These are phyloP conservation scores for Heliconius cydno DNA, from an alignment of 2,888 invertebrate species.

Conservation along the genomic window DNA sequence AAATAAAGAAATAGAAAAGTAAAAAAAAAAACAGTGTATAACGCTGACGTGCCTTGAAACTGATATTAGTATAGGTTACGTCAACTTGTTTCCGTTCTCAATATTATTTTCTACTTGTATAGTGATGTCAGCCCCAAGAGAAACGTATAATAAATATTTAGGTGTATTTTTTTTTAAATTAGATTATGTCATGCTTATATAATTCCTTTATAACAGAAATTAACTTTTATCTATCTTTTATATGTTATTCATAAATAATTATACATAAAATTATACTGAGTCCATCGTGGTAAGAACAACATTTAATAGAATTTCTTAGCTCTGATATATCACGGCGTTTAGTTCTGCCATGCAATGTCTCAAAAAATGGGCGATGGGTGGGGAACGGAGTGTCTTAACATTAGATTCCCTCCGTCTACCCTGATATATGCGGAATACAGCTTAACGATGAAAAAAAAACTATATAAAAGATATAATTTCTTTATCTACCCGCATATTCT, in stretches of 20 bases:
- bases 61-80: constrained; percentile 28
- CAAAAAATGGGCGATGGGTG: too few relatives aligned
- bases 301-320: too few relatives aligned
- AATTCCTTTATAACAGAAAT: neutral
- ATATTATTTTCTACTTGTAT: constrained; percentile 16
- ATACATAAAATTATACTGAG: neutral
- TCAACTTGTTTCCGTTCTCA: constrained; percentile 32
- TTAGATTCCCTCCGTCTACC: too few relatives aligned
- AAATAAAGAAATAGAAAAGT: constrained; percentile 3
- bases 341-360: too few relatives aligned
- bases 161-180: neutral
- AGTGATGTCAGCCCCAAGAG: constrained; percentile 24
- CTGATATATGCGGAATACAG: too few relatives aligned
- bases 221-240: neutral
- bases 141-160: constrained; percentile 1
- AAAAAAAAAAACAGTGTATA: neutral
- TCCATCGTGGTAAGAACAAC: too few relatives aligned
- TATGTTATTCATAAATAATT: neutral
- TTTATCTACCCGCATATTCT: constrained; percentile 67
- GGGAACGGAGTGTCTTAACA: too few relatives aligned
- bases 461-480: constrained; percentile 26
- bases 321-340: too few relatives aligned
- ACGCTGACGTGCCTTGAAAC: constrained; percentile 18
- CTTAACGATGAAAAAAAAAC: too few relatives aligned
- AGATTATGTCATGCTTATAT: constrained; percentile 1